A percentile compares a stretch with the other conserved stretches of the same genome.
phyloP scores from a whole-genome alignment of 2,797 vertebrate genomes.

The Rhynchotus rufescens region DNA sequence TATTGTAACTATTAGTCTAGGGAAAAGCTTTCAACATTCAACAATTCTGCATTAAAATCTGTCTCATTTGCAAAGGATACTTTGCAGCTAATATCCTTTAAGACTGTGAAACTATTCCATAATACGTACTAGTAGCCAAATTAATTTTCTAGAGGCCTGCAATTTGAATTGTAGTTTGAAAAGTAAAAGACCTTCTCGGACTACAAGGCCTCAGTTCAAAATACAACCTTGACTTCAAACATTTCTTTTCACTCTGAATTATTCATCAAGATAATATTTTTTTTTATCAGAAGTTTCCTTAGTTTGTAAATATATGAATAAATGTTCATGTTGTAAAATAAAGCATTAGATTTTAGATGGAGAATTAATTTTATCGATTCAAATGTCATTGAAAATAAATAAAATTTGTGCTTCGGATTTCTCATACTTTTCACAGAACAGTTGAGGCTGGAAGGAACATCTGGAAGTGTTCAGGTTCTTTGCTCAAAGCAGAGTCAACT shows the following conservation, averaged over 20 bases:
- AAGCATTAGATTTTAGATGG: background rate
- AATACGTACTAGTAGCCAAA: background rate
- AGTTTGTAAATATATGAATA: conserved; percentile 18
- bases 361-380: background rate
- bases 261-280: conserved; percentile 28
- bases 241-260: conserved; percentile 8
- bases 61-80: background rate
- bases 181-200: conserved; percentile 8
- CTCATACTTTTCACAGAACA: background rate
- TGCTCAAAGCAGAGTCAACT: background rate
- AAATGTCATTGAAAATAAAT: background rate
- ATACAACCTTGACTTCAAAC: background rate
- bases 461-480: background rate
- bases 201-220: conserved; percentile 15
- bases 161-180: background rate
- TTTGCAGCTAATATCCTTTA: conserved; percentile 18
- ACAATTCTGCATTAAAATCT: background rate
- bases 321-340: background rate
- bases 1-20: background rate
- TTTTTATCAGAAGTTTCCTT: background rate
- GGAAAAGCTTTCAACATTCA: background rate
- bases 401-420: background rate
- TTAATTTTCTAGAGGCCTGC: conserved; percentile 25
- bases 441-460: background rate
- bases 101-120: background rate